phyloP scores from a whole-genome alignment of 2,113 vertebrate species.

The Himantopus leucocephalus region DNA sequence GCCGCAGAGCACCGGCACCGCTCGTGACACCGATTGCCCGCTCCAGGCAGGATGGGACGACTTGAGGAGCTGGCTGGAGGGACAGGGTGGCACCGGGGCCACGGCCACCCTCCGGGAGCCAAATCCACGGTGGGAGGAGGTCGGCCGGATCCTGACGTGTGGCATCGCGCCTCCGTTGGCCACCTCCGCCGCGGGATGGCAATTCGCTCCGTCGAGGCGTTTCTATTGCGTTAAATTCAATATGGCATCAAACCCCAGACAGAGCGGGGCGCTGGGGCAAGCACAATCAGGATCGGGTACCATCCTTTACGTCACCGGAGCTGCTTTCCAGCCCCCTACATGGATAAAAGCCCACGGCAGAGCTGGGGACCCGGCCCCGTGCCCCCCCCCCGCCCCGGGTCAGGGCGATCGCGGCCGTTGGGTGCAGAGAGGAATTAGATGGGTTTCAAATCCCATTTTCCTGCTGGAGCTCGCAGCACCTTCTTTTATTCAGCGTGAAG shows the following conservation, averaged over 20 bases:
- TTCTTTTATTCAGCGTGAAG: too few relatives aligned
- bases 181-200: fast-evolving
- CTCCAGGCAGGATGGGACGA: not conserved
- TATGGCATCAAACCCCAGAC: too few relatives aligned
- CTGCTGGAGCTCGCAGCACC: too few relatives aligned
- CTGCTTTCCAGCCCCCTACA: not conserved
- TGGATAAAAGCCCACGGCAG: not conserved
- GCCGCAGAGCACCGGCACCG: not conserved
- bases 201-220: fast-evolving
- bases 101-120: not conserved
- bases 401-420: fast-evolving
- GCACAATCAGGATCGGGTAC: not conserved
- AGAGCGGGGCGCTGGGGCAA: not conserved
- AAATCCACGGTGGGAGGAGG: not conserved
- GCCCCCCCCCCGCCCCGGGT: not conserved
- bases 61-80: not conserved
- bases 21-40: not conserved
- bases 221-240: not conserved
- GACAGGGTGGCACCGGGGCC: not conserved
- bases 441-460: not conserved
- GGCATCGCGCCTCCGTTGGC: not conserved
- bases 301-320: not conserved
- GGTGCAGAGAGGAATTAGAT: not conserved
- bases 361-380: not conserved
- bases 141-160: fast-evolving